These are phyloP conservation scores for Seriola aureovittata DNA, from an alignment of 2,113 vertebrate genomes.

Conservation along the genomic window DNA sequence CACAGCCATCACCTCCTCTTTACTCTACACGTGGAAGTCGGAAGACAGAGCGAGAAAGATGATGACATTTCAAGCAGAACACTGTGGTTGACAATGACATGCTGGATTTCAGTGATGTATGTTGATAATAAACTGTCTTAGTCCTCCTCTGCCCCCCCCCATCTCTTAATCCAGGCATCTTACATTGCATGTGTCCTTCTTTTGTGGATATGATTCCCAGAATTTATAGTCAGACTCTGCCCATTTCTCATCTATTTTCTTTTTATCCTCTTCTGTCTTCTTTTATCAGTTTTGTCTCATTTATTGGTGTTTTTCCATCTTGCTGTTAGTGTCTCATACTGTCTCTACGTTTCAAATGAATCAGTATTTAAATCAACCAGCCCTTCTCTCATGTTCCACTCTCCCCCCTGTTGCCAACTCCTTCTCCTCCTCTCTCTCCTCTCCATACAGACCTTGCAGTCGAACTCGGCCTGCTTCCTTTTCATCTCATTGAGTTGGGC, in stretches of 20 bases:
- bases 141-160: neutral
- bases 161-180: neutral
- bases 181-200: neutral
- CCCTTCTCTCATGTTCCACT: neutral
- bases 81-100: neutral
- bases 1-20: conserved; percentile 96
- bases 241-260: conserved; percentile 80
- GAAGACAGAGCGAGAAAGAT: neutral
- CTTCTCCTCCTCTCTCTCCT: neutral
- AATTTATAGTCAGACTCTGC: conserved; percentile 79
- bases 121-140: neutral
- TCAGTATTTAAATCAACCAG: neutral
- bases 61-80: neutral
- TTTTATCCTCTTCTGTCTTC: conserved; percentile 62
- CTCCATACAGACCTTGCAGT: conserved; percentile 83
- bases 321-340: neutral
- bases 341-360: too few species aligned
- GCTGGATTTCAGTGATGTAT: conserved; percentile 5
- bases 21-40: conserved; percentile 82
- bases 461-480: conserved; percentile 90
- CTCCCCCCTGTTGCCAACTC: neutral
- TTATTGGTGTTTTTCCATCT: neutral
- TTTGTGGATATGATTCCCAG: neutral
- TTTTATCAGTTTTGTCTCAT: too few species aligned
- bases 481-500: conserved; percentile 92